phyloP scores from a whole-genome alignment of 2,888 invertebrate species.

The Xylophagus ater region DNA sequence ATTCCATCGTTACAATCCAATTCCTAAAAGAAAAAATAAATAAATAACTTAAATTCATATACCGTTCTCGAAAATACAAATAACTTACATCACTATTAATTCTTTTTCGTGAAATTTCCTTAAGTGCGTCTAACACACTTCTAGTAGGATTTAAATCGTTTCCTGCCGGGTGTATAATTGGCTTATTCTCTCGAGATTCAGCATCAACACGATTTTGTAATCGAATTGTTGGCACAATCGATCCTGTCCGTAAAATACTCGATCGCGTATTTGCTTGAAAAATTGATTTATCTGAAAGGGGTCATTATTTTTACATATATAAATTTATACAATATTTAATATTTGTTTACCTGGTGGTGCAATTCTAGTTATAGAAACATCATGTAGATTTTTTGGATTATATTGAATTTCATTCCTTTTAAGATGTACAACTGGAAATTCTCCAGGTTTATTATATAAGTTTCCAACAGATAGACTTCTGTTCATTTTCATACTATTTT shows the following conservation, averaged over 20 bases:
- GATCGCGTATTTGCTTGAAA: conserved; percentile 33
- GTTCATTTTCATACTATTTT: conserved; percentile 28
- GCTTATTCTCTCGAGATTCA: conserved; percentile 32
- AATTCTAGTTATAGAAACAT: conserved; percentile 30
- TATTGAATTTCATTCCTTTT: conserved; percentile 38
- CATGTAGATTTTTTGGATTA: conserved; percentile 22
- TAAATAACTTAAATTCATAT: not conserved
- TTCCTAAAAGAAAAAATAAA: conserved; percentile 25
- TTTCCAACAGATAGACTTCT: conserved; percentile 31
- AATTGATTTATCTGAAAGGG: conserved; percentile 23
- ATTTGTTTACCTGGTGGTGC: conserved; percentile 30
- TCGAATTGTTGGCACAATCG: conserved; percentile 21
- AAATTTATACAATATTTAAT: not conserved
- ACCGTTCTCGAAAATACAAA: not conserved
- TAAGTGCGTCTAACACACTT: conserved; percentile 45
- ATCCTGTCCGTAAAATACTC: conserved; percentile 30
- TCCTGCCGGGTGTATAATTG: conserved; percentile 32
- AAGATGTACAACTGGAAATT: conserved; percentile 43
- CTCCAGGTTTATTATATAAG: conserved; percentile 38
- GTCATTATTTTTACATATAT: not conserved
- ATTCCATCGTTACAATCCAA: conserved; percentile 21
- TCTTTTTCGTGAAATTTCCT: conserved; percentile 46
- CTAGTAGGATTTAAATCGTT: conserved; percentile 38
- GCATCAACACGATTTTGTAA: conserved; percentile 29
- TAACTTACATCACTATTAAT: conserved; percentile 41